Conservation (phyloP, 2,113 vertebrate species). For the Ochotona princeps region DNA sequence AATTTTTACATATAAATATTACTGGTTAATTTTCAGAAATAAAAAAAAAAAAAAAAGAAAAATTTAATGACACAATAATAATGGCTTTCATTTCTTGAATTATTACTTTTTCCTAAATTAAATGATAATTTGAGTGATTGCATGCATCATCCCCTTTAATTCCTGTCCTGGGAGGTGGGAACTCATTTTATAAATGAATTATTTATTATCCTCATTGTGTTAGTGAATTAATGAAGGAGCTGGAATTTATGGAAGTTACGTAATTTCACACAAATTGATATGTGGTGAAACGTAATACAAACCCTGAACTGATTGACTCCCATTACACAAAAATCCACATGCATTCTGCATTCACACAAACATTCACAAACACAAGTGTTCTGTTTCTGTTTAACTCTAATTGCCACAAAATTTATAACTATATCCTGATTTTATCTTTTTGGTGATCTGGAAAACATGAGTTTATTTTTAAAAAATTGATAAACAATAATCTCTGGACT, state of each 20-base stretch:
- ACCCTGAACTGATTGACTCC: neutral
- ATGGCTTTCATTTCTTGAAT: neutral
- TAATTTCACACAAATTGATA: neutral
- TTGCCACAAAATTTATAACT: neutral
- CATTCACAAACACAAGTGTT: neutral
- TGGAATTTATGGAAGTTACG: neutral
- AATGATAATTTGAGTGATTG: neutral
- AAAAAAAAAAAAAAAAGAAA: no score
- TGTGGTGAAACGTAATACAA: neutral
- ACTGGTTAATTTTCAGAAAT: no score
- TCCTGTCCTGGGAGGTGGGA: neutral
- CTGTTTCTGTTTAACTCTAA: neutral
- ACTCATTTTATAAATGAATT: no score
- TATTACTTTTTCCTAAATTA: neutral
- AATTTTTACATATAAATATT: no score
- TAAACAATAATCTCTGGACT: neutral
- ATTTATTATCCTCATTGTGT: neutral
- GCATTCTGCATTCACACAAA: neutral
- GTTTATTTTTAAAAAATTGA: neutral
- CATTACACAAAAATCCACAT: neutral
- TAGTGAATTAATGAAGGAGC: neutral
- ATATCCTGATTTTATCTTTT: neutral
- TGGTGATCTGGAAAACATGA: constrained; percentile 22
- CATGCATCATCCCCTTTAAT: neutral
- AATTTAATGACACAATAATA: neutral